Evolutionary conservation across 2,797 vertebrate genomes (phyloP).

Genomic region (Parotocinclus haroldoi): DNA sequence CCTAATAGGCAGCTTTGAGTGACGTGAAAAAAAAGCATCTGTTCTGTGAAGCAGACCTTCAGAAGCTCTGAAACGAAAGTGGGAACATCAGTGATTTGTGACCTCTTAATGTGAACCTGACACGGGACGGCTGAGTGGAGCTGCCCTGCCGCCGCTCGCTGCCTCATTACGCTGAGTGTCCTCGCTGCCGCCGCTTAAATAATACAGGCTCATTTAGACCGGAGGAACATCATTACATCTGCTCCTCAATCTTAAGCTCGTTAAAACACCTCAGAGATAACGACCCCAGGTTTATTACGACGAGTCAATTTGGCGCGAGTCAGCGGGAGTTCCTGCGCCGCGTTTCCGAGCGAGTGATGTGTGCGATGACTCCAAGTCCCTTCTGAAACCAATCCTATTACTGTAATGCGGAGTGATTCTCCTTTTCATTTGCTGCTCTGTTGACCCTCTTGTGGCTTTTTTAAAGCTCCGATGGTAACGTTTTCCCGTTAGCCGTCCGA

Average conservation of each 20-base stretch:
- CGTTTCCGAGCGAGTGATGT: background rate
- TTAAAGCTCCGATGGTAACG: background rate
- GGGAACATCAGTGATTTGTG: no score
- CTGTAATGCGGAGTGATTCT: background rate
- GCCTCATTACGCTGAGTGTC: slow-evolving; percentile 23
- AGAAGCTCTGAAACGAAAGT: no score
- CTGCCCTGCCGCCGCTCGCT: background rate
- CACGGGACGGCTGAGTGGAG: background rate
- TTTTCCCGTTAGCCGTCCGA: background rate
- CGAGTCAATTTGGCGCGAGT: background rate
- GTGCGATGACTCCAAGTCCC: background rate
- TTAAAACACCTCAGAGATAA: slow-evolving; percentile 12
- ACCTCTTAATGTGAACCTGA: no score
- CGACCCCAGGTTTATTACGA: background rate
- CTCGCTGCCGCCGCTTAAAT: slow-evolving; percentile 3
- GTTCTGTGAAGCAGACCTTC: no score
- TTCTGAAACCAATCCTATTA: slow-evolving; percentile 18
- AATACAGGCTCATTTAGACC: background rate
- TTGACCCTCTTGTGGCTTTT: background rate
- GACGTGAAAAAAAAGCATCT: no score
- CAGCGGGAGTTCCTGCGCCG: slow-evolving; percentile 1
- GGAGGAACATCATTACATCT: background rate
- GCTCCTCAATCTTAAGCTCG: background rate
- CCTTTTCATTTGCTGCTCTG: slow-evolving; percentile 3
- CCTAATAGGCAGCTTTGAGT: no score